These are phyloP conservation scores for Rhopalosiphum maidis DNA, from an alignment of 1,140 invertebrate genomes.

Conservation along the genomic window DNA sequence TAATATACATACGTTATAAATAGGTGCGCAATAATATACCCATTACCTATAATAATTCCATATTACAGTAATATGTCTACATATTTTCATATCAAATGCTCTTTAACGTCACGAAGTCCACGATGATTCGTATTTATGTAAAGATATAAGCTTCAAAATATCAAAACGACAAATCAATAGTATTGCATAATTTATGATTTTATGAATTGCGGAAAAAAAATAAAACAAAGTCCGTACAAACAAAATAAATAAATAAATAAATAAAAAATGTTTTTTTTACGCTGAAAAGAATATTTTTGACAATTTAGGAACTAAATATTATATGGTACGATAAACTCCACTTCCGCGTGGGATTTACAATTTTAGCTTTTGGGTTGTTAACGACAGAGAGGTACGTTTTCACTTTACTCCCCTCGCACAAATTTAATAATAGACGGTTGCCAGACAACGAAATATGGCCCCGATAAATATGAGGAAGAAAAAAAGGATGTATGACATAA, in stretches of 20 bases:
- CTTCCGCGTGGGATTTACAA: neutral
- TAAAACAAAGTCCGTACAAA: neutral
- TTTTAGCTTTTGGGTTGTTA: neutral
- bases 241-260: neutral
- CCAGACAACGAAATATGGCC: neutral
- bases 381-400: neutral
- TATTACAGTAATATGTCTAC: neutral
- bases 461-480: neutral
- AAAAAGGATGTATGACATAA: neutral
- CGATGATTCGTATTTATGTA: neutral
- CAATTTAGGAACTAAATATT: neutral
- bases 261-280: neutral
- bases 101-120: neutral
- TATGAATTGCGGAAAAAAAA: neutral
- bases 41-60: neutral
- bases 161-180: neutral
- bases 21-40: no score
- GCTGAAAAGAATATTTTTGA: neutral
- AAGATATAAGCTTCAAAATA: neutral
- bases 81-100: neutral
- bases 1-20: neutral
- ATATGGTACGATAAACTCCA: neutral
- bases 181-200: neutral
- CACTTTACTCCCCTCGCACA: neutral
- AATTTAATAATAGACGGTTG: conserved; percentile 4